Percentiles rank a stretch among this genome's conserved stretches.
Conservation (phyloP, 2,113 vertebrate genomes). For the Athene noctua region DNA sequence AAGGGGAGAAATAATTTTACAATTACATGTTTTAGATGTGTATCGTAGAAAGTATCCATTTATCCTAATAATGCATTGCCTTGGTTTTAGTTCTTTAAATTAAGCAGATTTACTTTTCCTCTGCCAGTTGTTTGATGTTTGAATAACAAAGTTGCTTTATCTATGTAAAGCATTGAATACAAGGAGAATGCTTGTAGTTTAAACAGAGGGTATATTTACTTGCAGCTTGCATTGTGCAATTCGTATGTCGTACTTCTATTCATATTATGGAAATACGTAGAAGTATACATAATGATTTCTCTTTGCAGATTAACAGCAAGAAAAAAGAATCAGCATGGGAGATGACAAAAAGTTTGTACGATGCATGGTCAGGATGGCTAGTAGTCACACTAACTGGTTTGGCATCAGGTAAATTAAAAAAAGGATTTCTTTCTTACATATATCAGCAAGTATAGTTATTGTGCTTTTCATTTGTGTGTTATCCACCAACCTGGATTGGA, state of each 20-base stretch:
- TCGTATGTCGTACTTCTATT: background rate
- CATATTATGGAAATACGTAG: background rate
- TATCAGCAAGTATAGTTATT: background rate
- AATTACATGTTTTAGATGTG: background rate
- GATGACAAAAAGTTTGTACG: constrained; percentile 95
- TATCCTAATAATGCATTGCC: background rate
- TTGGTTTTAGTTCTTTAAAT: background rate
- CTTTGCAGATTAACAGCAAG: constrained; percentile 94
- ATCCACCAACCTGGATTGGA: background rate
- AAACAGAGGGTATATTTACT: background rate
- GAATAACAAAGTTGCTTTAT: background rate
- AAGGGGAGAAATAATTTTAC: background rate
- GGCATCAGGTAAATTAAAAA: constrained; percentile 86
- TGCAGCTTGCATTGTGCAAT: background rate
- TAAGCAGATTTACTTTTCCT: background rate
- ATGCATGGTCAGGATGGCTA: constrained; percentile 98
- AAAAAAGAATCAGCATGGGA: constrained; percentile 99
- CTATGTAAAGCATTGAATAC: background rate
- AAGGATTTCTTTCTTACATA: background rate
- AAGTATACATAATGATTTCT: background rate
- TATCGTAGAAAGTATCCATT: background rate
- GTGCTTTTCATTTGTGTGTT: background rate
- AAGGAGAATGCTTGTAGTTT: background rate
- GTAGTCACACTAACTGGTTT: constrained; percentile 95
- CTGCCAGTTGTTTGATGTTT: background rate